phyloP scores from a whole-genome alignment of 2,888 invertebrate species.

The Dromius quadrimaculatus region DNA sequence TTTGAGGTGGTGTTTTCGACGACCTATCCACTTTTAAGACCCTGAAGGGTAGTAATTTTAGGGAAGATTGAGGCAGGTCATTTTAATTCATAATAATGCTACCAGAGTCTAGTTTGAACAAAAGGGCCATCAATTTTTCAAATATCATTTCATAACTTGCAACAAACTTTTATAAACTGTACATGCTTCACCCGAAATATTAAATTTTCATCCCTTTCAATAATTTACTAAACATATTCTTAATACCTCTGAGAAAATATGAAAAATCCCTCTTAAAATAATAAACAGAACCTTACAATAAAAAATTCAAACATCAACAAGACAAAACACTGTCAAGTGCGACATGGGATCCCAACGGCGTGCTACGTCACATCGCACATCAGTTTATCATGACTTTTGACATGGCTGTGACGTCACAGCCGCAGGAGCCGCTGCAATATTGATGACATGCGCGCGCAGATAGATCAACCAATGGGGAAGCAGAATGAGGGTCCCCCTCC shows the following conservation, averaged over 20 bases:
- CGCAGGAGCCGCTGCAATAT: conserved; percentile 43
- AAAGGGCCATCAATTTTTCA: too few species aligned
- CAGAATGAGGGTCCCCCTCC: background rate
- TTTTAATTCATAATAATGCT: too few species aligned
- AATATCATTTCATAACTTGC: background rate
- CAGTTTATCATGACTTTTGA: conserved; percentile 22
- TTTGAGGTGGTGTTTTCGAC: too few species aligned
- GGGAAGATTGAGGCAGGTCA: too few species aligned
- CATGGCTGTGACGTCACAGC: background rate
- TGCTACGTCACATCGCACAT: conserved; percentile 32
- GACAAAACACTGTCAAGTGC: conserved; percentile 25
- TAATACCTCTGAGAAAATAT: conserved; percentile 32
- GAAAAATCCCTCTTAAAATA: conserved; percentile 36
- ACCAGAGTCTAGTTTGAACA: too few species aligned
- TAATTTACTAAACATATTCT: conserved; percentile 18
- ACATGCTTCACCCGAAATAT: background rate
- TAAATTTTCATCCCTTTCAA: conserved; percentile 10
- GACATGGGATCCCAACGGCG: conserved; percentile 24
- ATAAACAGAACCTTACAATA: conserved; percentile 40
- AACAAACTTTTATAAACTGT: background rate
- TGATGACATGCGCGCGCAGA: conserved; percentile 47
- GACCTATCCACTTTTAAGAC: too few species aligned
- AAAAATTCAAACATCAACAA: conserved; percentile 41
- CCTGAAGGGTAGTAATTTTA: too few species aligned
- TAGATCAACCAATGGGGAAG: conserved; percentile 1